A percentile compares a stretch with the other conserved stretches of the same genome.
phyloP scores from a whole-genome alignment of 2,113 vertebrate species.

The Syrrhaptes paradoxus region DNA sequence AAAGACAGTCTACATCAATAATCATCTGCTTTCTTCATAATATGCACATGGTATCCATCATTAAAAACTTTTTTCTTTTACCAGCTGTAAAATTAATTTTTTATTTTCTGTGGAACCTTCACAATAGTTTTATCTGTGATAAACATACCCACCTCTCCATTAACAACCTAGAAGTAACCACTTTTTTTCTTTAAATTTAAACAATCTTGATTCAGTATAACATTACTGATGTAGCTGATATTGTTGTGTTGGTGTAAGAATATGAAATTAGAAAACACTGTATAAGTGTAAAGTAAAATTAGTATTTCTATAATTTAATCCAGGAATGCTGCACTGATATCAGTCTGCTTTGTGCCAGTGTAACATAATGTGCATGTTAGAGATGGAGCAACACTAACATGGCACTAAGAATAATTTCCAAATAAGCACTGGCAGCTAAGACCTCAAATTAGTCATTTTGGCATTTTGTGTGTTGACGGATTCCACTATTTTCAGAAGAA shows the following conservation, averaged over 20 bases:
- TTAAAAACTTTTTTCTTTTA: neutral
- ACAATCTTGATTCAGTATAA: neutral
- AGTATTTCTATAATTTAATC: neutral
- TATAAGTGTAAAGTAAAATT: neutral
- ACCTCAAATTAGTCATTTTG: constrained; percentile 13
- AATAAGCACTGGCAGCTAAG: constrained; percentile 1
- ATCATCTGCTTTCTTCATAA: neutral
- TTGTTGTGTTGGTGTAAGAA: neutral
- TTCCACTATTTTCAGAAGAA: neutral
- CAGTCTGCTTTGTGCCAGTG: neutral
- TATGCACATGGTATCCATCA: neutral
- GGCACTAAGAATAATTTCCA: neutral
- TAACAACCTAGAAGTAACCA: neutral
- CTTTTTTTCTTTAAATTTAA: neutral
- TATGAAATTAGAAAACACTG: neutral
- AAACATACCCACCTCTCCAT: neutral
- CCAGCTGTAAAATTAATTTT: neutral
- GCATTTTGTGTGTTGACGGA: neutral
- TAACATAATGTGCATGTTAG: neutral
- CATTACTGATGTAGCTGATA: neutral
- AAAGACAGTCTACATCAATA: neutral
- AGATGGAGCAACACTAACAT: neutral
- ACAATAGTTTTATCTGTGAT: neutral
- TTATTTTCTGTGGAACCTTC: neutral
- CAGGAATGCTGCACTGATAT: neutral